These are phyloP conservation scores for Scarus forsteni DNA, from an alignment of 2,797 vertebrate species.

Conservation along the genomic window DNA sequence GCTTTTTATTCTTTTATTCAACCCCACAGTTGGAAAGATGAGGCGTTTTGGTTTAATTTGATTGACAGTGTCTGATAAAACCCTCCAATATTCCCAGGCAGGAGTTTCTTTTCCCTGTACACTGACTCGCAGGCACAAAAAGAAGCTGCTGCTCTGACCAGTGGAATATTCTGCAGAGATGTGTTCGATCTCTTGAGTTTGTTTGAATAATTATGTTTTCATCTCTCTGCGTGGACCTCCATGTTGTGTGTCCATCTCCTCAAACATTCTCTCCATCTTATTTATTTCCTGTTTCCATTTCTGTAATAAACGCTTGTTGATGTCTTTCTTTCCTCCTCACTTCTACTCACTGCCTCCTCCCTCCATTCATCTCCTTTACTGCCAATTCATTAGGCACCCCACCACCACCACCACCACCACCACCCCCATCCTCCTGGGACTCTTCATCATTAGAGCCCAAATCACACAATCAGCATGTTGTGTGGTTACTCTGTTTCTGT, in stretches of 20 bases:
- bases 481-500: constrained; percentile 20
- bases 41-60: too few species aligned
- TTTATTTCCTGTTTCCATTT: not conserved
- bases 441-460: constrained; percentile 44
- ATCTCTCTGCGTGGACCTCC: not conserved
- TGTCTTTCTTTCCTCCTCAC: constrained; percentile 4
- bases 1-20: too few species aligned
- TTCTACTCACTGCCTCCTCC: constrained; percentile 23
- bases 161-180: too few species aligned
- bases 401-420: constrained; percentile 9
- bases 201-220: not conserved
- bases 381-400: constrained; percentile 42
- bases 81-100: too few species aligned
- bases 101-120: too few species aligned
- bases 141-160: too few species aligned
- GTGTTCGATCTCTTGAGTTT: too few species aligned
- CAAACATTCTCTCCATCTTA: not conserved
- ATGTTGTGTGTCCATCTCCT: not conserved
- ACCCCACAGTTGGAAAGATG: too few species aligned
- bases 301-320: constrained; percentile 9
- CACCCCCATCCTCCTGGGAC: constrained; percentile 15
- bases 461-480: constrained; percentile 52
- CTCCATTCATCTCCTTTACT: constrained; percentile 59
- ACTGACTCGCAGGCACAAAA: too few species aligned
- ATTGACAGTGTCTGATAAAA: too few species aligned